phyloP scores from a whole-genome alignment of 2,113 vertebrate genomes.

The Oreotrochilus melanogaster region DNA sequence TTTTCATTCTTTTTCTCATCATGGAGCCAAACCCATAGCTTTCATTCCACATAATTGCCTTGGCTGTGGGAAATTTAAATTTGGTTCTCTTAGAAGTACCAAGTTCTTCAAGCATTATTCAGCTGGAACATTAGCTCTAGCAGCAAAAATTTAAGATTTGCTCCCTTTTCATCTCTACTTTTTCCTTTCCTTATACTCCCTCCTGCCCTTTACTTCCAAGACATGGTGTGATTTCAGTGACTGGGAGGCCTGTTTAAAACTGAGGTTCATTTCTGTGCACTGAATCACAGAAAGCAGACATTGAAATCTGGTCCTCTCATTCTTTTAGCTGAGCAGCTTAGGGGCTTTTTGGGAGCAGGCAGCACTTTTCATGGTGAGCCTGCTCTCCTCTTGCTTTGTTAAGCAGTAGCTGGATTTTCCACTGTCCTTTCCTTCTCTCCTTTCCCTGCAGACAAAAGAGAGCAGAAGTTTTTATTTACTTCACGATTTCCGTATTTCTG shows the following conservation, averaged over 20 bases:
- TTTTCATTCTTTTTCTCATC: not conserved
- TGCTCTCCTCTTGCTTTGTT: slow-evolving; percentile 11
- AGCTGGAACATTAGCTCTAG: not conserved
- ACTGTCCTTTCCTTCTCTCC: not conserved
- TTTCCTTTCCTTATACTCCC: not conserved
- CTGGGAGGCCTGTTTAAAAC: not conserved
- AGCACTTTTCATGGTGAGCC: not conserved
- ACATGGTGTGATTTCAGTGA: not conserved
- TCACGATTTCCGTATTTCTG: not conserved
- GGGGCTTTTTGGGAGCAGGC: not conserved
- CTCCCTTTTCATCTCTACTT: not conserved
- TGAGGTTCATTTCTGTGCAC: not conserved
- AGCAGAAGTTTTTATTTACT: not conserved
- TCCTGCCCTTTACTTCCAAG: not conserved
- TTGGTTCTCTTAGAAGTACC: not conserved
- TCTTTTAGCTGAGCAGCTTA: slow-evolving; percentile 15
- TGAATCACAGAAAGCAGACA: not conserved
- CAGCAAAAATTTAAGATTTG: not conserved
- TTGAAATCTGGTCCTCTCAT: not conserved
- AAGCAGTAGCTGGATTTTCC: not conserved
- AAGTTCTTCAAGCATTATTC: not conserved
- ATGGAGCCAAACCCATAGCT: not conserved
- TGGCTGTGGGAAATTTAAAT: not conserved
- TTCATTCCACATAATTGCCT: not conserved
- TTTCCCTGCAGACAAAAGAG: not conserved